Evolutionary conservation across 2,888 invertebrate genomes (phyloP), one percentile per base, ranked within the genome.

Genomic region (Acleris sparsana): DNA sequence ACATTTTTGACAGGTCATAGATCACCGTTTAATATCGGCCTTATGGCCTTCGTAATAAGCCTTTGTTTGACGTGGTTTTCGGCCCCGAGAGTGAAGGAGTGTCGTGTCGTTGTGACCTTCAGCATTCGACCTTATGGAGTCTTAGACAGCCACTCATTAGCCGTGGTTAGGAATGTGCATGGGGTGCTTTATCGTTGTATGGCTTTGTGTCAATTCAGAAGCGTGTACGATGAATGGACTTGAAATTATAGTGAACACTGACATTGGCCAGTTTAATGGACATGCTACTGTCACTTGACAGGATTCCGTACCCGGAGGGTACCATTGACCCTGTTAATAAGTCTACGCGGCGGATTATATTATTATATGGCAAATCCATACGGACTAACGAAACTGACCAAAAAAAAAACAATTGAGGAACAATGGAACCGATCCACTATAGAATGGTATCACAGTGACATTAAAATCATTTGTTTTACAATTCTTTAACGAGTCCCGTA

Each of bases 81-180:
- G 59, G 57, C 67, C 55, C 44, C 63, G 64, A 70, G 58, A 29
- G 62, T 48, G 59, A 68, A 69, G 63, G 67, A 67, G 49, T 68
- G 75, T 77, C 80, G 74, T 77, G 79, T 79, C 75, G 74, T 71
- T 75, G 75, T 70, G 75, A 81, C 84, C 83, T 84, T 81, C 75
- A 71, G 63, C 70, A 67, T 33, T 70, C 75, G 73, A 73, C 82
- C 83, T 83, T 77, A 70, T 69, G 46, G 51, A 66, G 61, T 44
- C 58, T 55, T 61, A 53, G 22, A 39, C 56, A 53, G 53, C 49
- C 57, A 57, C 66, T 62, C 61, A 65, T 65, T 65, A 57, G 57
- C 61, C 48, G 48, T 57, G 57, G n/a, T 25, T 39, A 62, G 53
- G 62, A 65, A 69, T 68, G 53, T 59, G 52, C 67, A 67, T 56